These are phyloP conservation scores for Apis florea DNA, from an alignment of 1,140 invertebrate species.

Conservation along the genomic window DNA sequence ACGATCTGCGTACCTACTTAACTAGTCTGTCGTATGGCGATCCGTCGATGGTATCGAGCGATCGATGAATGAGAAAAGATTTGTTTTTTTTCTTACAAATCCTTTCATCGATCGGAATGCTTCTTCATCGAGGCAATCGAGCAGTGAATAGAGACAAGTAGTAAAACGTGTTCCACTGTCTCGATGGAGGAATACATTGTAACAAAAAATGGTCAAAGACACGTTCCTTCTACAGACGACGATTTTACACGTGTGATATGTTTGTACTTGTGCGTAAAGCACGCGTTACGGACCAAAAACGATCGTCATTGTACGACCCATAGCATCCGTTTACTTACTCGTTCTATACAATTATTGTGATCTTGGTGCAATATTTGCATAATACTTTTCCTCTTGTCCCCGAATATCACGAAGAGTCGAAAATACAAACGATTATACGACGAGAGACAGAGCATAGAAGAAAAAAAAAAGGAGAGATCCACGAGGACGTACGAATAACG, in stretches of 20 bases:
- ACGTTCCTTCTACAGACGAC: neutral
- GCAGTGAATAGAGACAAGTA: too few relatives aligned
- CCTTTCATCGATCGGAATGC: too few relatives aligned
- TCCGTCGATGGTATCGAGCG: neutral
- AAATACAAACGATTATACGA: neutral
- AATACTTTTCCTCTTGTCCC: neutral
- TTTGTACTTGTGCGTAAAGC: conserved; percentile 17
- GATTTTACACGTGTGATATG: conserved; percentile 7
- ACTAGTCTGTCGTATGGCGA: conserved; percentile 24
- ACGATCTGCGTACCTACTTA: conserved; percentile 9
- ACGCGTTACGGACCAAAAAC: conserved; percentile 29
- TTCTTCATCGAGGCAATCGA: neutral
- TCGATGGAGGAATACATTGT: neutral
- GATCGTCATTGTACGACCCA: conserved; percentile 15
- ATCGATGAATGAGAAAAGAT: neutral
- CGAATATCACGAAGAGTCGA: neutral
- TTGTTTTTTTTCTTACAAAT: neutral
- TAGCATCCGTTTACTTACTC: neutral
- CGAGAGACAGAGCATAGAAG: too few relatives aligned
- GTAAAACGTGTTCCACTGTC: neutral
- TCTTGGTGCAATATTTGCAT: conserved; percentile 8
- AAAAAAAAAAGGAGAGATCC: too few relatives aligned
- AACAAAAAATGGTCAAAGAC: neutral
- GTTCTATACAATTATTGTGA: conserved; percentile 15
- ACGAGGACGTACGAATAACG: too few relatives aligned